Conservation (phyloP, 2,888 invertebrate species). For the Sipha maydis region DNA sequence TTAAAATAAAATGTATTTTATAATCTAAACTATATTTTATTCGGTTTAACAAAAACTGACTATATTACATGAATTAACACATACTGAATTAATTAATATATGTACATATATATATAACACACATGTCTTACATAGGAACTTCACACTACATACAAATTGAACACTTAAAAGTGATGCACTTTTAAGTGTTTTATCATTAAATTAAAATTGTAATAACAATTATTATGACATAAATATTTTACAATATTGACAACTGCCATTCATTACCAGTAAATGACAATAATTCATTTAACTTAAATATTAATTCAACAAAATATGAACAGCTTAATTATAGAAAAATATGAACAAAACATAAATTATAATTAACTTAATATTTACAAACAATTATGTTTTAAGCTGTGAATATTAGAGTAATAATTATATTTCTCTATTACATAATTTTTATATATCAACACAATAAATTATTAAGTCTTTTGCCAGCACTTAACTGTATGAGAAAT, state of each 20-base stretch:
- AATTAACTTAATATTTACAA: slow-evolving; percentile 21
- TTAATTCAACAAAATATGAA: slow-evolving; percentile 35
- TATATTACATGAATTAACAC: slow-evolving; percentile 37
- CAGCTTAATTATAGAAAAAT: background rate
- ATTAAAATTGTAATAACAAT: slow-evolving; percentile 11
- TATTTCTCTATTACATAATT: slow-evolving; percentile 3
- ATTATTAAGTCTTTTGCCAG: slow-evolving; percentile 51
- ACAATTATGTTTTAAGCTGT: background rate
- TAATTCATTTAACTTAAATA: background rate
- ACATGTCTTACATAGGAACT: slow-evolving; percentile 50
- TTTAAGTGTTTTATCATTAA: slow-evolving; percentile 17
- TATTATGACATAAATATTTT: background rate
- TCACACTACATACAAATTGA: slow-evolving; percentile 25
- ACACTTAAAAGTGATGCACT: slow-evolving; percentile 40
- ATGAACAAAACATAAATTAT: background rate
- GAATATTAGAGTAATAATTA: slow-evolving; percentile 16
- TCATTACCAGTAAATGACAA: background rate
- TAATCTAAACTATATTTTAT: background rate
- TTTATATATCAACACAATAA: background rate
- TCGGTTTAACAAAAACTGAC: background rate
- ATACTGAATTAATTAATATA: background rate
- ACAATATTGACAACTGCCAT: background rate
- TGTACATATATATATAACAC: background rate
- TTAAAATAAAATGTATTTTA: background rate
- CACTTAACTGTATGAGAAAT: background rate